Percentiles rank a stretch among this genome's conserved stretches.
These are phyloP conservation scores for Dipodomys merriami DNA, from an alignment of 2,113 vertebrate genomes.

Conservation along the genomic window DNA sequence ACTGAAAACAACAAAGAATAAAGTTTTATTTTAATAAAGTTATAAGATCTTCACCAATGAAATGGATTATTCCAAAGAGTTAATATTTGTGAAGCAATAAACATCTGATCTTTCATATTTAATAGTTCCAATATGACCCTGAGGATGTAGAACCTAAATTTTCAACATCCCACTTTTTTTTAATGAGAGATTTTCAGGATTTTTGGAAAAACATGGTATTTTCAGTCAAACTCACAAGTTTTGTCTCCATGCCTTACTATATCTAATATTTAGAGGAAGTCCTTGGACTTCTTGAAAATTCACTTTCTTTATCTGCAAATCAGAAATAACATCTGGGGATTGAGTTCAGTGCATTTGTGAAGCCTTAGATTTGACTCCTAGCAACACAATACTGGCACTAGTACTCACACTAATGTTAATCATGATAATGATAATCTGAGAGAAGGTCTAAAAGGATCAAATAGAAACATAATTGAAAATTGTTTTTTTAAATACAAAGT, in stretches of 20 bases:
- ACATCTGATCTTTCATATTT: neutral
- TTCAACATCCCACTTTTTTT: neutral
- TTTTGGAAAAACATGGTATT: neutral
- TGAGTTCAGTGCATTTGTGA: neutral
- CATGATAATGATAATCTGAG: neutral
- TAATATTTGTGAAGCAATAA: neutral
- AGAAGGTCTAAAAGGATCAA: neutral
- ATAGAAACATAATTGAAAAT: neutral
- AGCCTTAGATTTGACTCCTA: neutral
- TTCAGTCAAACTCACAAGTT: neutral
- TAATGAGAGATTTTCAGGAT: neutral
- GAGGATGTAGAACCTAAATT: neutral
- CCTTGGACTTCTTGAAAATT: neutral
- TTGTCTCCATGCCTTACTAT: neutral
- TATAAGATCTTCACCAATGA: neutral
- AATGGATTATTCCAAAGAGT: constrained; percentile 26
- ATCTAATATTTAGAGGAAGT: neutral
- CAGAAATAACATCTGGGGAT: neutral
- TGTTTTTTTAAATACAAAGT: too few species aligned
- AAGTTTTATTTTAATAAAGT: constrained; percentile 10
- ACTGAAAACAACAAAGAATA: constrained; percentile 5
- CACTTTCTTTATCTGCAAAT: constrained; percentile 17
- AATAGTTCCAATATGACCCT: neutral
- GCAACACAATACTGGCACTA: neutral
- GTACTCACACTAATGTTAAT: neutral